Conservation (phyloP, 2,888 invertebrate species). For the Alviniconcha strummeri region DNA sequence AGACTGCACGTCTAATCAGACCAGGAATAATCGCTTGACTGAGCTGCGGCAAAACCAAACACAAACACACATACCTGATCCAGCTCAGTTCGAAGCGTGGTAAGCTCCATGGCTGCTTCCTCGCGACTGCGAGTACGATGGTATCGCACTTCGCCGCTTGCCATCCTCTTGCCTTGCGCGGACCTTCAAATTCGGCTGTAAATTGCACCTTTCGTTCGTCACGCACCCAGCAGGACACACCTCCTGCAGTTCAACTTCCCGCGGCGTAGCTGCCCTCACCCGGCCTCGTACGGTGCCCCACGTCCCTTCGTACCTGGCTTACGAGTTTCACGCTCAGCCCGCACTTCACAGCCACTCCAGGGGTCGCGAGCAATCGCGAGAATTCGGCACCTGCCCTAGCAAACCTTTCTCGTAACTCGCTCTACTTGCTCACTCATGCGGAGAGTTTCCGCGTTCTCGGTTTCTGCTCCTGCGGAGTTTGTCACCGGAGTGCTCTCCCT, state of each 20-base stretch:
- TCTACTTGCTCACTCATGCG: not conserved
- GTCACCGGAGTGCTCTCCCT: too few species aligned
- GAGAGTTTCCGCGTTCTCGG: not conserved
- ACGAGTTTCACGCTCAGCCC: not conserved
- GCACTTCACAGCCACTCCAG: not conserved
- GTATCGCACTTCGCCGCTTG: not conserved
- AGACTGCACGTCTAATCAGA: too few species aligned
- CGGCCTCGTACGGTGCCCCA: not conserved
- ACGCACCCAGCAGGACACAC: not conserved
- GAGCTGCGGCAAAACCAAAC: too few species aligned
- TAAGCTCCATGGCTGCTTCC: constrained; percentile 21
- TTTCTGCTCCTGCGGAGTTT: not conserved
- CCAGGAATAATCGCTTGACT: too few species aligned
- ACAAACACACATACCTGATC: constrained; percentile 10
- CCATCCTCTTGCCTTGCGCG: not conserved
- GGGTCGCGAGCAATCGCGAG: constrained; percentile 5
- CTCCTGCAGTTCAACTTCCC: constrained; percentile 22
- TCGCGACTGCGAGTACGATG: constrained; percentile 3
- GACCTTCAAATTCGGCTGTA: not conserved
- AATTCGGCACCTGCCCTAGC: not conserved
- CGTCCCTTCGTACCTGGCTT: not conserved
- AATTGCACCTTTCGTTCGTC: not conserved
- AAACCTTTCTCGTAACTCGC: not conserved
- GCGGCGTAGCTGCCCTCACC: not conserved
- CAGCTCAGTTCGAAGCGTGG: not conserved